phyloP scores from a whole-genome alignment of 1,140 invertebrate genomes.

The Nixonia krombeini region DNA sequence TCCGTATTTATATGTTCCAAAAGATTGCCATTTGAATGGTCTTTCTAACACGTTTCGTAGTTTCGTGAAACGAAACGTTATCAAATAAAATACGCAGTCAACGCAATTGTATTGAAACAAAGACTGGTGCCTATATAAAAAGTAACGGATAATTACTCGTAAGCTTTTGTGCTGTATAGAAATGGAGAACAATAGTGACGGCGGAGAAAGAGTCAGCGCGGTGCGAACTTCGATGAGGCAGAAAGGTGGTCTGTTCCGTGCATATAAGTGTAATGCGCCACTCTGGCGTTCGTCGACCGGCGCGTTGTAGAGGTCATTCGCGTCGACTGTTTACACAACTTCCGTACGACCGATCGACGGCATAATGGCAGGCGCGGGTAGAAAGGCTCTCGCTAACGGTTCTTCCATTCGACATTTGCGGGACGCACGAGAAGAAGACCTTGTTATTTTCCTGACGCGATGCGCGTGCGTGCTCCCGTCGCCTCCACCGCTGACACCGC shows the following conservation, averaged over 20 bases:
- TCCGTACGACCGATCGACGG: constrained; percentile 46
- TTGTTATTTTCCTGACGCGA: constrained; percentile 43
- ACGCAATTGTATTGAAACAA: no score
- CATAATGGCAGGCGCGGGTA: constrained; percentile 50
- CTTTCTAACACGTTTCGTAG: no score
- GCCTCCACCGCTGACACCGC: constrained; percentile 10
- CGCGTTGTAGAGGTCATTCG: constrained; percentile 30
- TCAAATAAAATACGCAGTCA: no score
- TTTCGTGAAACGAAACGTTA: no score
- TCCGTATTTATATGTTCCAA: no score
- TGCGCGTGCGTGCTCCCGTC: constrained; percentile 42
- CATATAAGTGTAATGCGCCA: constrained; percentile 8
- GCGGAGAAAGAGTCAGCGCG: no score
- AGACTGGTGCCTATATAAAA: no score
- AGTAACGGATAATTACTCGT: no score
- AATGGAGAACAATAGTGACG: no score
- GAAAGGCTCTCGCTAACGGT: constrained; percentile 51
- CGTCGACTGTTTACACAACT: constrained; percentile 50
- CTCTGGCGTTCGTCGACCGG: constrained; percentile 21
- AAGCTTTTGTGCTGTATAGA: no score
- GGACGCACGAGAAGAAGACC: constrained; percentile 44
- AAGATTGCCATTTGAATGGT: no score
- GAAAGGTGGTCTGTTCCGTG: constrained; percentile 4
- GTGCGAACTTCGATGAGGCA: no score
- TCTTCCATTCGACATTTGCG: constrained; percentile 50